Percentiles rank a stretch among this genome's conserved stretches.
Conservation (phyloP, 2,888 invertebrate genomes). For the Ennomos erosarius region DNA sequence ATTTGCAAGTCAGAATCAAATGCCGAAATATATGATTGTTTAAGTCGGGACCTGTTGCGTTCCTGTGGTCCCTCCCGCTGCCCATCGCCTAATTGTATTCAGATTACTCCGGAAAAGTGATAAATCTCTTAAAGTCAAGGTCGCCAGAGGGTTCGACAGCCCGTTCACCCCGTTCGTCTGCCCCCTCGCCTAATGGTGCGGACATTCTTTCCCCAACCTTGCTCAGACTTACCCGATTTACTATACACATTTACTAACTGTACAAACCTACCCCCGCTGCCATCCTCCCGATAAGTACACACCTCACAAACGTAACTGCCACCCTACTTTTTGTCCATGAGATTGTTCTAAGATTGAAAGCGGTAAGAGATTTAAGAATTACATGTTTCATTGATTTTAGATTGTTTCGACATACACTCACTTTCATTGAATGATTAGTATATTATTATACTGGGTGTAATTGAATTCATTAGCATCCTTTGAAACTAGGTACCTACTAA, state of each 20-base stretch:
- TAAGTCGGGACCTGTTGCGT: constrained; percentile 68
- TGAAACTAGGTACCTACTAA: no score
- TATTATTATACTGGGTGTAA: no score
- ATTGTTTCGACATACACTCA: no score
- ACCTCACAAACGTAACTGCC: constrained; percentile 52
- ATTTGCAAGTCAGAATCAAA: constrained; percentile 3
- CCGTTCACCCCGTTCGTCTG: constrained; percentile 80
- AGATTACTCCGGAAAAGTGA: constrained; percentile 81
- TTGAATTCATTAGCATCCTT: no score
- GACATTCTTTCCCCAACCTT: constrained; percentile 78
- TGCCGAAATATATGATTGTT: constrained; percentile 39
- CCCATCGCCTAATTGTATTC: constrained; percentile 81
- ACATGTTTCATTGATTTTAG: background rate
- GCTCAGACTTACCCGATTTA: constrained; percentile 62
- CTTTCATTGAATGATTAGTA: no score
- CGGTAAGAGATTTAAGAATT: constrained; percentile 18
- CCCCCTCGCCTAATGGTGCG: constrained; percentile 78
- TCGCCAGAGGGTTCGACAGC: constrained; percentile 81
- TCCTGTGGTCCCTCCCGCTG: constrained; percentile 61
- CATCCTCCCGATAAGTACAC: constrained; percentile 50
- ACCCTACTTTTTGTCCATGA: constrained; percentile 49
- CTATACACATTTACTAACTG: constrained; percentile 58
- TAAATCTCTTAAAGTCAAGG: constrained; percentile 82
- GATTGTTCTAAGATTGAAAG: constrained; percentile 27
- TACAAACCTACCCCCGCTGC: constrained; percentile 49